phyloP scores from a whole-genome alignment of 2,888 invertebrate species.

The Eurois occulta region DNA sequence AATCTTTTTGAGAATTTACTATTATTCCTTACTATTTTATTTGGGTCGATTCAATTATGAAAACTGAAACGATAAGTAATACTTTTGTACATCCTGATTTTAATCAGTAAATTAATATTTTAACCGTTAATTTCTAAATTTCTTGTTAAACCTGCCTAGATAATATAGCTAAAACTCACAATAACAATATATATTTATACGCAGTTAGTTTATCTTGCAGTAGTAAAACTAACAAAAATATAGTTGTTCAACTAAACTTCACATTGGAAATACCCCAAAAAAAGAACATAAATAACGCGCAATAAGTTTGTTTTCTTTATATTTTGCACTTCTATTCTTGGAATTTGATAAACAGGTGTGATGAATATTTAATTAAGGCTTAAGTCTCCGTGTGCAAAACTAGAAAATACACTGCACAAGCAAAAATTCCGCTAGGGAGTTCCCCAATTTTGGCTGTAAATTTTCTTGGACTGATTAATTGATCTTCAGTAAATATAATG shows the following conservation, averaged over 20 bases:
- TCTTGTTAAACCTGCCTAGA: neutral
- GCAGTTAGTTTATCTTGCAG: neutral
- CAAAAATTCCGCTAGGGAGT: neutral
- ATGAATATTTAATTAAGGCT: neutral
- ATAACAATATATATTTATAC: neutral
- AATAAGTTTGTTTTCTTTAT: neutral
- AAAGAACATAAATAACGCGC: neutral
- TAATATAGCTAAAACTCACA: constrained; percentile 5
- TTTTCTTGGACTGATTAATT: too few species aligned
- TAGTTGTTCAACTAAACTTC: neutral
- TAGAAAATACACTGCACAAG: neutral
- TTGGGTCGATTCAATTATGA: neutral
- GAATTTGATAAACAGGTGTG: neutral
- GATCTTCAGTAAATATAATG: too few species aligned
- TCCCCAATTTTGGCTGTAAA: neutral
- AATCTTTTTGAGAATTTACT: too few species aligned
- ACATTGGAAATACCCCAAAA: constrained; percentile 20
- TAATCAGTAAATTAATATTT: neutral
- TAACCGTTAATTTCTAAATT: neutral
- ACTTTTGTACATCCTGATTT: neutral
- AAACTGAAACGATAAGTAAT: neutral
- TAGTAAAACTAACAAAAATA: neutral
- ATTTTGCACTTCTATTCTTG: constrained; percentile 1
- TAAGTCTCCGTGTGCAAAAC: neutral
- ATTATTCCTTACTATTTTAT: neutral